These are phyloP conservation scores for Sclerodermus sp. DNA, from an alignment of 2,888 invertebrate species.

Conservation along the genomic window DNA sequence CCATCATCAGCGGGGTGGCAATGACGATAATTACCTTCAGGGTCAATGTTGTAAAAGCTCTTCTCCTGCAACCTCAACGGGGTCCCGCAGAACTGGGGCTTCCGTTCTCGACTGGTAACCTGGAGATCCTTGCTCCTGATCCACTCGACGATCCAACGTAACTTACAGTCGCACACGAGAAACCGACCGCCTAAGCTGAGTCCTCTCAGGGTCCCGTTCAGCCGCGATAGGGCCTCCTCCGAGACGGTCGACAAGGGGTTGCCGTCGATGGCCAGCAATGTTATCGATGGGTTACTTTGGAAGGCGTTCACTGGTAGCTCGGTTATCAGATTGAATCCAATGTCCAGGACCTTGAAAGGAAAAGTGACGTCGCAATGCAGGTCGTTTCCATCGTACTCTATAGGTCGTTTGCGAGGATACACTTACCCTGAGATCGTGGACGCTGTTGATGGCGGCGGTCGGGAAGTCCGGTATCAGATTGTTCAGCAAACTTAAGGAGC, in stretches of 20 bases:
- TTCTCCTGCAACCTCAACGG: conserved; percentile 78
- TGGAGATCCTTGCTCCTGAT: conserved; percentile 84
- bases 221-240: conserved; percentile 73
- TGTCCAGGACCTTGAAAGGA: conserved; percentile 87
- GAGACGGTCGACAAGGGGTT: conserved; percentile 86
- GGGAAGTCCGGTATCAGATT: conserved; percentile 88
- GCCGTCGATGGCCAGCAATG: conserved; percentile 85
- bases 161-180: conserved; percentile 83
- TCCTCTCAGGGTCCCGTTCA: conserved; percentile 82
- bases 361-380: too few relatives aligned
- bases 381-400: too few relatives aligned
- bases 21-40: conserved; percentile 69
- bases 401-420: too few relatives aligned
- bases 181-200: conserved; percentile 86
- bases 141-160: conserved; percentile 90
- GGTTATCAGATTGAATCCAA: conserved; percentile 87
- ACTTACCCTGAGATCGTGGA: conserved; percentile 74
- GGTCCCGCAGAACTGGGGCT: conserved; percentile 89
- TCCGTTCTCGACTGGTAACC: conserved; percentile 88
- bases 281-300: conserved; percentile 79
- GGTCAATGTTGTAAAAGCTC: conserved; percentile 84
- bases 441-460: conserved; percentile 73
- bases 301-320: conserved; percentile 81
- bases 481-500: conserved; percentile 85
- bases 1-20: too few relatives aligned